A percentile compares a stretch with the other conserved stretches of the same genome.
Evolutionary conservation across 1,140 invertebrate species (phyloP).

Genomic region (Homalodisca vitripennis): DNA sequence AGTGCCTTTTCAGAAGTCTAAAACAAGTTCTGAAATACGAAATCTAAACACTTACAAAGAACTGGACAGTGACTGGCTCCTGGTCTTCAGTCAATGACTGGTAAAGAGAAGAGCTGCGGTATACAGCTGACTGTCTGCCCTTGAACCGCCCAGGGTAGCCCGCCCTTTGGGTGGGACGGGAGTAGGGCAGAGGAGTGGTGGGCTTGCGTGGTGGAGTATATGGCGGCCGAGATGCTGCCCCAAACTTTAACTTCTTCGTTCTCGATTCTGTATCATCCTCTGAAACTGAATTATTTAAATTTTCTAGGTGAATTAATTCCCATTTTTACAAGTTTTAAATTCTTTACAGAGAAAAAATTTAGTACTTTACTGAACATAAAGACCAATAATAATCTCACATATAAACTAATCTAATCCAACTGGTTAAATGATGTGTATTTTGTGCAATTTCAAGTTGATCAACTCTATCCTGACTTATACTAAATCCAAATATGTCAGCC

Average conservation of each 20-base stretch:
- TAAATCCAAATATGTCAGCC: too few relatives aligned
- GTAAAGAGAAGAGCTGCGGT: not conserved
- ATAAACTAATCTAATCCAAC: too few relatives aligned
- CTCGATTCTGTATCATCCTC: conserved; percentile 6
- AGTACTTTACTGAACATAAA: too few relatives aligned
- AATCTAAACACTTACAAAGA: conserved; percentile 29
- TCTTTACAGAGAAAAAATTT: too few relatives aligned
- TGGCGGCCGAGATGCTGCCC: conserved; percentile 6
- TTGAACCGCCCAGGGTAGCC: not conserved
- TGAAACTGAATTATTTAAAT: not conserved
- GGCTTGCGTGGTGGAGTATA: not conserved
- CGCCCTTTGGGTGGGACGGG: not conserved
- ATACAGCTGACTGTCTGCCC: not conserved
- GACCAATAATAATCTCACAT: too few relatives aligned
- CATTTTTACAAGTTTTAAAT: too few relatives aligned
- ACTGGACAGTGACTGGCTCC: conserved; percentile 17
- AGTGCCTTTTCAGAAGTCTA: too few relatives aligned
- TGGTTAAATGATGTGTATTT: too few relatives aligned
- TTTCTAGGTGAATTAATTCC: too few relatives aligned
- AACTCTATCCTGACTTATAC: too few relatives aligned
- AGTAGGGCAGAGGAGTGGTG: not conserved
- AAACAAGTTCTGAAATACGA: too few relatives aligned
- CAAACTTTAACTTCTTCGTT: conserved; percentile 18
- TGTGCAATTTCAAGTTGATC: too few relatives aligned
- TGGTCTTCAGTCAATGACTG: not conserved